Conservation (phyloP, 2,888 invertebrate species). For the Lacanobia wlatinum region DNA sequence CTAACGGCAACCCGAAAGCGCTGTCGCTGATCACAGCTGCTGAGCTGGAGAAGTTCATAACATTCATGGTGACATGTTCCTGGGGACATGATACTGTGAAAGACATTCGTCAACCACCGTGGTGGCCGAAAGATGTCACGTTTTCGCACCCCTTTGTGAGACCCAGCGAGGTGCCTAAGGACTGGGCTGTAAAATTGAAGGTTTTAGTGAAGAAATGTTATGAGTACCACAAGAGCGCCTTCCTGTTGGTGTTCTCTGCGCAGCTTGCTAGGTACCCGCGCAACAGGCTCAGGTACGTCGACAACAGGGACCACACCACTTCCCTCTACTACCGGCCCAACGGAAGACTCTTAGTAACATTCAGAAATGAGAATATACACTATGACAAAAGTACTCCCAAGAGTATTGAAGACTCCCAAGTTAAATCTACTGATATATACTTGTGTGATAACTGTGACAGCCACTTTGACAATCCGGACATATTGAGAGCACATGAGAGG, state of each 20-base stretch:
- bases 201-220: slow-evolving; percentile 93
- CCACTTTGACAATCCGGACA: slow-evolving; percentile 91
- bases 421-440: slow-evolving; percentile 93
- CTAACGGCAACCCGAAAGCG: slow-evolving; percentile 93
- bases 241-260: slow-evolving; percentile 93
- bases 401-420: slow-evolving; percentile 82
- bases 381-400: slow-evolving; percentile 76
- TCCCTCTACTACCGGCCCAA: slow-evolving; percentile 92
- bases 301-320: slow-evolving; percentile 94
- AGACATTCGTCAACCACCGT: slow-evolving; percentile 91
- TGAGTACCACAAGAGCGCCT: slow-evolving; percentile 93
- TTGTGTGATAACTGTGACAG: slow-evolving; percentile 94
- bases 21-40: slow-evolving; percentile 91
- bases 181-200: slow-evolving; percentile 92
- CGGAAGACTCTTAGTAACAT: slow-evolving; percentile 93
- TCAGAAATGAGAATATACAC: slow-evolving; percentile 94
- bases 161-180: slow-evolving; percentile 85
- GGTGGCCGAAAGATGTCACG: slow-evolving; percentile 93
- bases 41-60: slow-evolving; percentile 93
- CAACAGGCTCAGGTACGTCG: slow-evolving; percentile 92
- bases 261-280: slow-evolving; percentile 92
- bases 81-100: slow-evolving; percentile 92
- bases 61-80: slow-evolving; percentile 94
- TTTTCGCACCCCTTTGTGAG: slow-evolving; percentile 92
- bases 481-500: slow-evolving; percentile 85